Evolutionary conservation across 2,888 invertebrate genomes (phyloP).

Genomic region (Microctonus brassicae): DNA sequence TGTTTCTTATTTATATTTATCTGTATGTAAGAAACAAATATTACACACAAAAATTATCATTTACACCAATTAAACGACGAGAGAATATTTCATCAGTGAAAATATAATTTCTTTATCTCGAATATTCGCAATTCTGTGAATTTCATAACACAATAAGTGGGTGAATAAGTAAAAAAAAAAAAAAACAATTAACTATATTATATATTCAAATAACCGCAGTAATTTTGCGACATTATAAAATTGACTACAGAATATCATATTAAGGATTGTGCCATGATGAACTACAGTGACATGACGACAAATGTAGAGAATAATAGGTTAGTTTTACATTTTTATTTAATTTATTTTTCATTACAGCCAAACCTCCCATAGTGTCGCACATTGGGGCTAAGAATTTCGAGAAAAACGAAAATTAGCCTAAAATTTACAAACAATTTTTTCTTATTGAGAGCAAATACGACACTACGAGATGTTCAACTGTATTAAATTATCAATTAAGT

Average conservation of each 20-base stretch:
- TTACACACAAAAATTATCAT: too few relatives aligned
- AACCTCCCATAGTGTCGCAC: too few relatives aligned
- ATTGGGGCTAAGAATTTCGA: too few relatives aligned
- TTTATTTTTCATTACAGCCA: background rate
- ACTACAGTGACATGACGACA: slow-evolving; percentile 44
- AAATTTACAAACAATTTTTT: too few relatives aligned
- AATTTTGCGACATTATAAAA: slow-evolving; percentile 9
- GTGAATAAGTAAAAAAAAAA: background rate
- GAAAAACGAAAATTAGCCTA: too few relatives aligned
- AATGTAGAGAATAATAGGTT: slow-evolving; percentile 48
- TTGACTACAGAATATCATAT: background rate
- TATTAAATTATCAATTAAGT: too few relatives aligned
- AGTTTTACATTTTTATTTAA: slow-evolving; percentile 30
- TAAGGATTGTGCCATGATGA: slow-evolving; percentile 46
- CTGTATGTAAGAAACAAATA: too few relatives aligned
- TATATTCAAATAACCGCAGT: background rate
- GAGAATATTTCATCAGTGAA: background rate
- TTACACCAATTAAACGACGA: too few relatives aligned
- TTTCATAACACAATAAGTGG: background rate
- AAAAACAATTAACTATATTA: background rate
- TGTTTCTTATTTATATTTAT: background rate
- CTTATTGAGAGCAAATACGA: too few relatives aligned
- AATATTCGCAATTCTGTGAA: background rate
- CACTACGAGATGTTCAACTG: too few relatives aligned
- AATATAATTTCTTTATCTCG: background rate